Evolutionary conservation across 2,113 vertebrate genomes (phyloP).

Genomic region (Percina caprodes): DNA sequence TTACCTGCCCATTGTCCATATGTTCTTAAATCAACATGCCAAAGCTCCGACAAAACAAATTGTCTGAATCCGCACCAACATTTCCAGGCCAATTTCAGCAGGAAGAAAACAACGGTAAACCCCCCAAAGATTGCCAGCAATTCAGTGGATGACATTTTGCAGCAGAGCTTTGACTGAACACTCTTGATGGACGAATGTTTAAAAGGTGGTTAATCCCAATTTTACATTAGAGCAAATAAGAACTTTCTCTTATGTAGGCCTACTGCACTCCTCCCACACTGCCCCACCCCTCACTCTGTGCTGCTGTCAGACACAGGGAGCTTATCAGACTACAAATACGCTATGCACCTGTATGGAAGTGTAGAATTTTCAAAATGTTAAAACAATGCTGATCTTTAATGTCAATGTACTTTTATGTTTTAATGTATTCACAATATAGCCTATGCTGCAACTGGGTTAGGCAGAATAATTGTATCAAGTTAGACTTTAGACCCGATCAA

Average conservation of each 20-base stretch:
- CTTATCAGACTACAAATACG: background rate
- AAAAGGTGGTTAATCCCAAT: background rate
- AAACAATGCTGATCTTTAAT: too few relatives aligned
- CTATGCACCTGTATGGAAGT: background rate
- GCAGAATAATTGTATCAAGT: too few relatives aligned
- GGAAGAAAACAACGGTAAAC: constrained; percentile 49
- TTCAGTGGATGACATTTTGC: constrained; percentile 48
- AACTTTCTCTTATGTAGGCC: background rate
- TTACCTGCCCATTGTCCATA: constrained; percentile 86
- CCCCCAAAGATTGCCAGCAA: constrained; percentile 67
- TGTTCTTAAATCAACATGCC: constrained; percentile 72
- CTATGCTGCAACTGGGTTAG: too few relatives aligned
- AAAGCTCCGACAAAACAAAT: constrained; percentile 75
- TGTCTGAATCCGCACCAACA: constrained; percentile 74
- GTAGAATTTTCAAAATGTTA: too few relatives aligned
- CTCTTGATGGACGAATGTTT: background rate
- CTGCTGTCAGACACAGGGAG: background rate
- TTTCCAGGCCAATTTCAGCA: constrained; percentile 73
- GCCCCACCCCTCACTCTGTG: constrained; percentile 52
- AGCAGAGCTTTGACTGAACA: constrained; percentile 1
- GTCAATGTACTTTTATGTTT: too few relatives aligned
- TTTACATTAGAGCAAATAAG: constrained; percentile 28
- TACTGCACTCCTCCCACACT: constrained; percentile 47
- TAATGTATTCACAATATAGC: too few relatives aligned
- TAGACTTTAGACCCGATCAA: too few relatives aligned